Evolutionary conservation across 2,888 invertebrate genomes (phyloP).

Genomic region (Apeira syringaria): DNA sequence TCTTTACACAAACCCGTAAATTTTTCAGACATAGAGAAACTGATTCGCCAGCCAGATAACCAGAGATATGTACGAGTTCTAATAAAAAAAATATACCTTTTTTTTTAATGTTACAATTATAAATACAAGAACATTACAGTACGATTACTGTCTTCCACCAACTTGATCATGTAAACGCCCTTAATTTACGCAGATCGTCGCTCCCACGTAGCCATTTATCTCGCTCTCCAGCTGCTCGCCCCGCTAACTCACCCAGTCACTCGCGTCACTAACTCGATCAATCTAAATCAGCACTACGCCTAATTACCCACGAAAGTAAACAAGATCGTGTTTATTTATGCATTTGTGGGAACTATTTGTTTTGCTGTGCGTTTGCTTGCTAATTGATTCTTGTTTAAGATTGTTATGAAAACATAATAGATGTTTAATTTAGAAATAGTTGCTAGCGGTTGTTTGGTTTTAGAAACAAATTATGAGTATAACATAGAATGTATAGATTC

Average conservation of each 20-base stretch:
- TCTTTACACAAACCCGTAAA: no score
- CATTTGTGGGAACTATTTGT: constrained; percentile 9
- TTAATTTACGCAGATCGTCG: constrained; percentile 6
- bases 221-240: constrained; percentile 6
- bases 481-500: no score
- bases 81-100: no score
- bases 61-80: no score
- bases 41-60: no score
- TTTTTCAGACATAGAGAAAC: no score
- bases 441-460: no score
- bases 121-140: no score
- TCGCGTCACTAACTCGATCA: constrained; percentile 18
- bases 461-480: no score
- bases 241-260: constrained; percentile 11
- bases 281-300: constrained; percentile 17
- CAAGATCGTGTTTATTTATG: constrained; percentile 20
- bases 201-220: constrained; percentile 5
- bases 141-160: background rate
- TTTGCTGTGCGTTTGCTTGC: constrained; percentile 6
- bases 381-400: constrained; percentile 10
- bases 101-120: no score
- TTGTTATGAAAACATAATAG: background rate
- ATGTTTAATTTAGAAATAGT: background rate
- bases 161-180: background rate
- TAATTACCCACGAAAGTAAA: constrained; percentile 31